Percentiles rank a stretch among this genome's conserved stretches.
Evolutionary conservation across 1,140 invertebrate species (phyloP).

Genomic region (Lepeophtheirus salmonis): DNA sequence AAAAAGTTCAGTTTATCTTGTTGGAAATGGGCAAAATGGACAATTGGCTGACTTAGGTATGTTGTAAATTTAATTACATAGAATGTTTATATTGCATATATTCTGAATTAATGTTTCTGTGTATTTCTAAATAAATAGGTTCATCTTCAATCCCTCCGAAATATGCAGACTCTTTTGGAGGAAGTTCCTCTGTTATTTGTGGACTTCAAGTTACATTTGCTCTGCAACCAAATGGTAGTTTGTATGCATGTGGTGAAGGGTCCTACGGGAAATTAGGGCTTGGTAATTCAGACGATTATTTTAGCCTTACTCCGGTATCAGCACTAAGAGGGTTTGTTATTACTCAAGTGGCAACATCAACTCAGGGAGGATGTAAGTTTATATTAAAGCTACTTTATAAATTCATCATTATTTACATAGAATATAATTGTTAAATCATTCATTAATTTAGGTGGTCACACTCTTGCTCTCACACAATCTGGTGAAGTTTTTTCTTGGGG

Average conservation of each 20-base stretch:
- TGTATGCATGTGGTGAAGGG: slow-evolving; percentile 39
- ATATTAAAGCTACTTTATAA: too few species aligned
- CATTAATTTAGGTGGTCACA: slow-evolving; percentile 36
- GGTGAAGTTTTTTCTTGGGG: slow-evolving; percentile 42
- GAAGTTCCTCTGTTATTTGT: slow-evolving; percentile 40
- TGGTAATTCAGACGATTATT: slow-evolving; percentile 40
- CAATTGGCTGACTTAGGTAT: slow-evolving; percentile 39
- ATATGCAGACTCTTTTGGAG: slow-evolving; percentile 31
- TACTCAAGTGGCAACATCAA: slow-evolving; percentile 39
- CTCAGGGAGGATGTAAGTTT: slow-evolving; percentile 27
- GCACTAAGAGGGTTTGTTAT: slow-evolving; percentile 38
- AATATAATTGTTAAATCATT: too few species aligned
- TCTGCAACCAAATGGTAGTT: slow-evolving; percentile 36
- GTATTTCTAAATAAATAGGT: slow-evolving; percentile 8
- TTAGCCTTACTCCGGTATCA: slow-evolving; percentile 40
- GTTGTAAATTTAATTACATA: background rate
- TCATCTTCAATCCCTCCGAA: slow-evolving; percentile 25
- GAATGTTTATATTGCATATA: background rate
- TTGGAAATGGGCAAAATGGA: slow-evolving; percentile 43
- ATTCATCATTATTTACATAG: too few species aligned
- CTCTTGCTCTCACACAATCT: slow-evolving; percentile 37
- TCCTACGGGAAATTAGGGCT: slow-evolving; percentile 38
- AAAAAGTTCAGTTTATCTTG: slow-evolving; percentile 40
- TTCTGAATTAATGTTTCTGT: background rate
- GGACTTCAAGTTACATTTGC: slow-evolving; percentile 42